Evolutionary conservation across 2,797 vertebrate genomes (phyloP).

Genomic region (Rhinoraja longicauda): DNA sequence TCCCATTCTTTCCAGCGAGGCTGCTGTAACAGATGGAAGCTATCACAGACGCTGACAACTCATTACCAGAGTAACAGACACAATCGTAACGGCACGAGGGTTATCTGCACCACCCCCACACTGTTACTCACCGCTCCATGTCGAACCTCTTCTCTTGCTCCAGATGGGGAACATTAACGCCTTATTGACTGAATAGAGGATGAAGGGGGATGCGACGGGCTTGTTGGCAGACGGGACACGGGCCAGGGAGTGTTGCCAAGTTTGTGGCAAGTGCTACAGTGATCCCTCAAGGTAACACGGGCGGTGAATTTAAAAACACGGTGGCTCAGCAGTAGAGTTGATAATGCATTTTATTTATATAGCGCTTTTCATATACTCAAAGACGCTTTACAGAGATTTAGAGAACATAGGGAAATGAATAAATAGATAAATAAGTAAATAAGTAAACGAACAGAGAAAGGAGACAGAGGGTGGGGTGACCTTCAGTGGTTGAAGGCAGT

Average conservation of each 20-base stretch:
- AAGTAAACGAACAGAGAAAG: too few species aligned
- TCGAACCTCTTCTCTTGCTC: background rate
- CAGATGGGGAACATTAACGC: background rate
- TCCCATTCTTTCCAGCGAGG: background rate
- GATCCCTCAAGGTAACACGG: background rate
- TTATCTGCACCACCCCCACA: background rate
- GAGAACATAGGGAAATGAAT: too few species aligned
- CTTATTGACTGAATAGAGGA: conserved; percentile 2
- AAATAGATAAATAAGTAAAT: too few species aligned
- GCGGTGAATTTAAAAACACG: background rate
- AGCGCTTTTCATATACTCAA: too few species aligned
- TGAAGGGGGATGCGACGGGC: background rate
- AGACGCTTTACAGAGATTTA: too few species aligned
- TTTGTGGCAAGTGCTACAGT: background rate
- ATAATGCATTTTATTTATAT: too few species aligned
- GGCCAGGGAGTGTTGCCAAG: background rate
- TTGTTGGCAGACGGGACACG: background rate
- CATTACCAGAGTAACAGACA: background rate
- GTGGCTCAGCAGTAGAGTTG: too few species aligned
- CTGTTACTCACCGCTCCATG: background rate
- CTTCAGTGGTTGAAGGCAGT: too few species aligned
- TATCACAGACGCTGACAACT: background rate
- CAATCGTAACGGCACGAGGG: background rate
- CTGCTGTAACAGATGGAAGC: background rate
- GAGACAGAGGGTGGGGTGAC: too few species aligned